A percentile compares a stretch with the other conserved stretches of the same genome.
These are phyloP conservation scores for Rhea pennata DNA, from an alignment of 2,113 vertebrate genomes.

Conservation along the genomic window DNA sequence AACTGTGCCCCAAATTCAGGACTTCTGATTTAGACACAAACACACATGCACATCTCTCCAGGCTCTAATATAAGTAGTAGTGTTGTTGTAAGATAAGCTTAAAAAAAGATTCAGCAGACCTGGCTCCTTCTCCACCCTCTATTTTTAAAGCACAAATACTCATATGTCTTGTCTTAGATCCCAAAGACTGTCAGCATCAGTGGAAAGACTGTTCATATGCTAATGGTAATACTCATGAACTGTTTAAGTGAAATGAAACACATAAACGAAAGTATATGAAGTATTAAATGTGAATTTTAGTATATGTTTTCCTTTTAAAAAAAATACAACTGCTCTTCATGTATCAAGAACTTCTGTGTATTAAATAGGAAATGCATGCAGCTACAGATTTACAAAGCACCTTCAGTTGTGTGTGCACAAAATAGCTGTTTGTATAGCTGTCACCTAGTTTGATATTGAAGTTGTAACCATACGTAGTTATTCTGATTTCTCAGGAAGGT, in stretches of 20 bases:
- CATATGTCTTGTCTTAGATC: background rate
- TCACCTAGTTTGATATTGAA: accelerated
- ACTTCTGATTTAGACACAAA: background rate
- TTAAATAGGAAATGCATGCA: background rate
- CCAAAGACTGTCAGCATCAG: background rate
- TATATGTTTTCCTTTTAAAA: no score
- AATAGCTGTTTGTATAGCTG: background rate
- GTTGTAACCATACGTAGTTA: background rate
- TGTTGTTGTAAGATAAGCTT: background rate
- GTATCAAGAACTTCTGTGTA: background rate
- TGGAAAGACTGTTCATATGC: background rate
- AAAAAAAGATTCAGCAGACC: background rate
- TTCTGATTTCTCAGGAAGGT: background rate
- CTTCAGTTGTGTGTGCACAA: background rate
- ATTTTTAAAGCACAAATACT: background rate
- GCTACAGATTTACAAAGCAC: background rate
- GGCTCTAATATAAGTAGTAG: background rate
- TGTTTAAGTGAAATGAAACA: background rate
- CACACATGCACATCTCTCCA: background rate
- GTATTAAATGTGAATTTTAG: background rate
- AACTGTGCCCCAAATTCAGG: background rate
- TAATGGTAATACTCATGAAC: background rate
- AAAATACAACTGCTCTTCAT: background rate
- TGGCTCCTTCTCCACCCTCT: background rate
- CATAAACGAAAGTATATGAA: background rate